phyloP scores from a whole-genome alignment of 2,113 vertebrate species.

The Sylvia atricapilla region DNA sequence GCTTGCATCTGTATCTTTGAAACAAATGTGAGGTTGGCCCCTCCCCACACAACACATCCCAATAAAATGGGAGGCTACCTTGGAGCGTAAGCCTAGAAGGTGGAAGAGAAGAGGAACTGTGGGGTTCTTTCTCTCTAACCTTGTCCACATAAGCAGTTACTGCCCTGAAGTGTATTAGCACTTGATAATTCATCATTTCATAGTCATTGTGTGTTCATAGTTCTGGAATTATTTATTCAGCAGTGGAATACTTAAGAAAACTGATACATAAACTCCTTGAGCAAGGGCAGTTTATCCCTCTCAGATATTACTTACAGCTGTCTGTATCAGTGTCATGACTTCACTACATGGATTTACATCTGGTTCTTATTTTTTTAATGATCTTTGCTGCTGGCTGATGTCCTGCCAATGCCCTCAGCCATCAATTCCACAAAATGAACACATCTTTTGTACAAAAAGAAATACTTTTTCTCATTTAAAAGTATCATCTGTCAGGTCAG shows the following conservation, averaged over 20 bases:
- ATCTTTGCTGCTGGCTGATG: not conserved
- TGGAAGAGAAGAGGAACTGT: not conserved
- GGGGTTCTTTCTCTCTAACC: not conserved
- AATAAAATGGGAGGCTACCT: not conserved
- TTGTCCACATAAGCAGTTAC: not conserved
- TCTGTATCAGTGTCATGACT: not conserved
- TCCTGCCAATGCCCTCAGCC: constrained; percentile 18
- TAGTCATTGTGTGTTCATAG: not conserved
- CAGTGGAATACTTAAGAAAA: not conserved
- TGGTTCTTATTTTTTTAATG: constrained; percentile 24
- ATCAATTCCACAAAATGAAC: not conserved
- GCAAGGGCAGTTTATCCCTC: not conserved
- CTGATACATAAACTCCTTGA: not conserved
- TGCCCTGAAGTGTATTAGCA: not conserved
- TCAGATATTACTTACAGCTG: constrained; percentile 13
- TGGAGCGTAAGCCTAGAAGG: not conserved
- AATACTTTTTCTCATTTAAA: not conserved
- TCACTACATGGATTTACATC: constrained; percentile 4
- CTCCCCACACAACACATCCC: not conserved
- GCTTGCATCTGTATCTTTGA: not conserved
- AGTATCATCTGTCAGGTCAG: not conserved
- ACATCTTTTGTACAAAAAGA: not conserved
- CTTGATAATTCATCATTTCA: not conserved
- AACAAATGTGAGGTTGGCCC: not conserved
- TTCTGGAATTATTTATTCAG: not conserved